Conservation (phyloP, 2,113 vertebrate species). For the Dicrurus megarhynchus region DNA sequence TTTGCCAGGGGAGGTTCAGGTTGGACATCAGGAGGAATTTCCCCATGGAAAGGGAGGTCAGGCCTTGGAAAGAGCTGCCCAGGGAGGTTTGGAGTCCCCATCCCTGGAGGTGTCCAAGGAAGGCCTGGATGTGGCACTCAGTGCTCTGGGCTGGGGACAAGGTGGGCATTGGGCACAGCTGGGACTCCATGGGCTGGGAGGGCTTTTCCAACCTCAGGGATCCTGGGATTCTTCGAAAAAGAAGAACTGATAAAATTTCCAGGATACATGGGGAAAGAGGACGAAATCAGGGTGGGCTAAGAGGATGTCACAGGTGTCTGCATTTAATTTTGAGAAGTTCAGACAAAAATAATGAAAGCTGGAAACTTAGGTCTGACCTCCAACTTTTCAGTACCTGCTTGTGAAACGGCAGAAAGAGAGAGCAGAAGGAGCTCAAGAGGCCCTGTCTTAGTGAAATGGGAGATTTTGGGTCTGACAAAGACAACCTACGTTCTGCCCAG, state of each 20-base stretch:
- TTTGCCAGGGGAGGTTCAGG: accelerated
- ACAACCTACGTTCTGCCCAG: background rate
- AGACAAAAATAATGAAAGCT: background rate
- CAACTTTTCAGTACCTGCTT: background rate
- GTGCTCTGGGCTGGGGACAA: background rate
- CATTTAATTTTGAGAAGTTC: background rate
- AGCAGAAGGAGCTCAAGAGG: background rate
- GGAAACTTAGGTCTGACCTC: background rate
- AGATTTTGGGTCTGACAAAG: background rate
- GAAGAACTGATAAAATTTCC: background rate
- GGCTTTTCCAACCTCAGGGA: background rate
- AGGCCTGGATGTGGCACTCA: accelerated
- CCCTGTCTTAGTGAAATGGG: background rate
- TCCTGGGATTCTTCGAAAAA: background rate
- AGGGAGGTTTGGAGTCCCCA: background rate
- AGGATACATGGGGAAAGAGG: background rate
- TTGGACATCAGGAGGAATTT: background rate
- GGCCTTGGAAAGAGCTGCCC: background rate
- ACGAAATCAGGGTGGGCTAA: background rate
- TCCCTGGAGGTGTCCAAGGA: background rate
- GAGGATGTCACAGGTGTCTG: background rate
- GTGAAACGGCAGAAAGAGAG: background rate
- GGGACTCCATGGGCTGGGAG: background rate
- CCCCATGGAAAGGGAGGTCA: accelerated
- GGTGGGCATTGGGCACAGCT: accelerated